These are phyloP conservation scores for Ctenodactylus gundi DNA, from an alignment of 2,113 vertebrate genomes.

Conservation along the genomic window DNA sequence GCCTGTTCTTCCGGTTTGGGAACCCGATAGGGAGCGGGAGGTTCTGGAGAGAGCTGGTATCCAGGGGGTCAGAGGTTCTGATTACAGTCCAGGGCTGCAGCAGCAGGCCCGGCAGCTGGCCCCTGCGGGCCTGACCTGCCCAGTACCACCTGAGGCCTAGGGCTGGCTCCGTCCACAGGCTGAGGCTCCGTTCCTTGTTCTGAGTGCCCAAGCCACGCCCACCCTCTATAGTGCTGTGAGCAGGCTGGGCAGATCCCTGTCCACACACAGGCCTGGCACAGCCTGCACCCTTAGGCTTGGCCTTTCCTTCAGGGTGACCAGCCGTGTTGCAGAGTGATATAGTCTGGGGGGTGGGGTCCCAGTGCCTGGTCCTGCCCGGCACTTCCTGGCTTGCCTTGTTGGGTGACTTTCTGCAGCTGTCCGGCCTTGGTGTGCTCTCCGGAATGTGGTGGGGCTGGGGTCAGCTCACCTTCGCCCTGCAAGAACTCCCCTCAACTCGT, in stretches of 20 bases:
- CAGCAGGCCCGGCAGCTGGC: too few relatives aligned
- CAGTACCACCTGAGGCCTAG: too few relatives aligned
- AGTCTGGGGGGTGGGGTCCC: not conserved
- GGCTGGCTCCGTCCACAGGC: not conserved
- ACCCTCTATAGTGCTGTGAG: too few relatives aligned
- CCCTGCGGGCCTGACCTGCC: too few relatives aligned
- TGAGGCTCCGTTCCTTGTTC: not conserved
- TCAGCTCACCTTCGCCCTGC: not conserved
- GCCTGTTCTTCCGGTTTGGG: fast-evolving
- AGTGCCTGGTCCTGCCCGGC: not conserved
- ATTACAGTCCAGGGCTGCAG: too few relatives aligned
- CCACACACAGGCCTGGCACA: not conserved
- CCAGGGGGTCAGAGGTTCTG: too few relatives aligned
- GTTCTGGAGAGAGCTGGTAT: fast-evolving
- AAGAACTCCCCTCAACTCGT: not conserved
- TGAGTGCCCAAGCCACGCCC: too few relatives aligned
- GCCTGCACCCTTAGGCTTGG: too few relatives aligned
- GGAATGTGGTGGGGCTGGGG: not conserved
- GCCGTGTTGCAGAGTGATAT: too few relatives aligned
- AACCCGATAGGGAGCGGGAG: not conserved
- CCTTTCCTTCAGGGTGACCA: too few relatives aligned
- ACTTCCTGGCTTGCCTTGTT: not conserved
- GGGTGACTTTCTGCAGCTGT: not conserved
- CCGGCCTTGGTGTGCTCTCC: not conserved
- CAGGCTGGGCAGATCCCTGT: fast-evolving